phyloP scores from a whole-genome alignment of 2,888 invertebrate genomes.

The Netelia inedita region DNA sequence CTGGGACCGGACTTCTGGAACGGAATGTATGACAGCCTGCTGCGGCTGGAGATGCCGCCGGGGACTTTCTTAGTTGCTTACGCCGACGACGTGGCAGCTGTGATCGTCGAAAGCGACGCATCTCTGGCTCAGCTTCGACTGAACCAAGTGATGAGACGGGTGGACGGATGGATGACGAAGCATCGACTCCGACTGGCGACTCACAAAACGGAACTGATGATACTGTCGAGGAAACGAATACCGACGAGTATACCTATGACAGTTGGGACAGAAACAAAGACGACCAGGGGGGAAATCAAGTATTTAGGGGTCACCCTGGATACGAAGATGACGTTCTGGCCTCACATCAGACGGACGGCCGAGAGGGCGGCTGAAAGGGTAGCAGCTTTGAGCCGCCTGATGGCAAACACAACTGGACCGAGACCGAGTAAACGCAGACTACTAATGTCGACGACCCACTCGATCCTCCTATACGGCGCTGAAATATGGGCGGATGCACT shows the following conservation, averaged over 20 bases:
- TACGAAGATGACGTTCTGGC: no score
- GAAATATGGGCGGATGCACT: no score
- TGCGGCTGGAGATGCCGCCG: constrained; percentile 55
- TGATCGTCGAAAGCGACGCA: constrained; percentile 51
- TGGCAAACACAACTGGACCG: constrained; percentile 51
- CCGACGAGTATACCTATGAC: constrained; percentile 54
- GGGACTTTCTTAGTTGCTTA: constrained; percentile 61
- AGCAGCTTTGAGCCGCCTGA: constrained; percentile 41
- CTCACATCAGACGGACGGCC: constrained; percentile 61
- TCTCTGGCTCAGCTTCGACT: constrained; percentile 34
- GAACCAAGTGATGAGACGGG: constrained; percentile 21
- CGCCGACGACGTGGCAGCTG: constrained; percentile 65
- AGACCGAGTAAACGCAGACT: constrained; percentile 61
- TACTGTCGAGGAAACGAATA: constrained; percentile 65
- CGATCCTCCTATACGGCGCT: no score
- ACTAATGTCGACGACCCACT: no score
- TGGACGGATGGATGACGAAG: constrained; percentile 29
- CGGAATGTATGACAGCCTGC: constrained; percentile 66
- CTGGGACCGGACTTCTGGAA: constrained; percentile 71
- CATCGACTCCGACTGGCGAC: constrained; percentile 60
- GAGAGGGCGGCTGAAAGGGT: constrained; percentile 66
- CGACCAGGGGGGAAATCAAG: constrained; percentile 49
- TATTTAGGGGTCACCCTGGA: constrained; percentile 72
- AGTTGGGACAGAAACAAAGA: constrained; percentile 41
- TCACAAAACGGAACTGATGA: constrained; percentile 68